phyloP scores from a whole-genome alignment of 2,888 invertebrate species.

The Nowickia ferox region DNA sequence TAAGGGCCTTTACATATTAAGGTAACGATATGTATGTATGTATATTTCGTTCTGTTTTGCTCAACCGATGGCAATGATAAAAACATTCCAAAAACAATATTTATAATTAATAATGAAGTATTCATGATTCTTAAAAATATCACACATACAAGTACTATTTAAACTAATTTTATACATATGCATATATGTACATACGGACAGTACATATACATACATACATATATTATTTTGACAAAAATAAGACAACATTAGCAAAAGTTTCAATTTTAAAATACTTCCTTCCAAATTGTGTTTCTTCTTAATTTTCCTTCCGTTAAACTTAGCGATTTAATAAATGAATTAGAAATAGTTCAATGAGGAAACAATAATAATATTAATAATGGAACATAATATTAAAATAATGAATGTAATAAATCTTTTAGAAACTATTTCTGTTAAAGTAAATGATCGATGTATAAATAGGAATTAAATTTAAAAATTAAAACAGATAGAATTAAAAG shows the following conservation, averaged over 20 bases:
- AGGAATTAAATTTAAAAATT: constrained; percentile 64
- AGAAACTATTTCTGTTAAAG: constrained; percentile 56
- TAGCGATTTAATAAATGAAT: constrained; percentile 13
- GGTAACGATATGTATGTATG: not conserved
- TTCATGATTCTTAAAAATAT: constrained; percentile 60
- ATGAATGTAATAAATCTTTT: constrained; percentile 57
- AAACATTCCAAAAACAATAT: constrained; percentile 17
- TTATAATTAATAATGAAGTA: constrained; percentile 44
- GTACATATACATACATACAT: too few relatives aligned
- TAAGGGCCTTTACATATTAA: too few relatives aligned
- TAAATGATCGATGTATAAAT: constrained; percentile 62
- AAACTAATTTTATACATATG: constrained; percentile 12
- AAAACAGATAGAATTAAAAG: constrained; percentile 49
- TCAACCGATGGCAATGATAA: constrained; percentile 24
- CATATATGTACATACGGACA: too few relatives aligned
- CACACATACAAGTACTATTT: constrained; percentile 53
- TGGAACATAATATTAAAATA: constrained; percentile 27
- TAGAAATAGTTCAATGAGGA: constrained; percentile 28
- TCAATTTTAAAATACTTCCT: constrained; percentile 22
- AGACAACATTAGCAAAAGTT: constrained; percentile 31
- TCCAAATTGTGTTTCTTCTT: not conserved
- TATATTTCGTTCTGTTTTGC: not conserved
- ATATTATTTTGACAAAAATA: constrained; percentile 15
- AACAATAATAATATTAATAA: not conserved
- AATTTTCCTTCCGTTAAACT: constrained; percentile 13